These are phyloP conservation scores for Nicator chloris DNA, from an alignment of 2,113 vertebrate species.

Conservation along the genomic window DNA sequence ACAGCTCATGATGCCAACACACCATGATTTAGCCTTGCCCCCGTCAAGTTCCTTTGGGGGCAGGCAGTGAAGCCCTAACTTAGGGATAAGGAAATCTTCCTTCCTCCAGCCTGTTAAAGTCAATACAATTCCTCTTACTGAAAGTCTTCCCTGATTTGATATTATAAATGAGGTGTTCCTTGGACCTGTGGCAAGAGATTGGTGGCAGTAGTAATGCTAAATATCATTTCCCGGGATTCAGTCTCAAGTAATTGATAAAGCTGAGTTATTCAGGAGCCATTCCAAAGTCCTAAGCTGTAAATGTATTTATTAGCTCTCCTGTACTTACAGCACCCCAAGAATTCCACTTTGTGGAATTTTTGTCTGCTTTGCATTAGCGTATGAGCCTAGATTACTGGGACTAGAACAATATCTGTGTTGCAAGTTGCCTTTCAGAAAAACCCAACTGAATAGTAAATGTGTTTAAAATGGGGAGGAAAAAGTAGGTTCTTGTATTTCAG, in stretches of 20 bases:
- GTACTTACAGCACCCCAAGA: neutral
- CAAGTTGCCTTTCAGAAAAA: neutral
- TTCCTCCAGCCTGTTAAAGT: neutral
- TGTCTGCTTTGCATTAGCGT: neutral
- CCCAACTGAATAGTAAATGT: neutral
- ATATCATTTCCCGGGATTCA: slow-evolving; percentile 1
- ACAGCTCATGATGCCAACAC: neutral
- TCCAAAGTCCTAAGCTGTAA: neutral
- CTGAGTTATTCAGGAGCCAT: neutral
- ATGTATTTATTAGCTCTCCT: neutral
- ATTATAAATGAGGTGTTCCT: neutral
- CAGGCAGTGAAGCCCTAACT: neutral
- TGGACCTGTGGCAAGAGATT: neutral
- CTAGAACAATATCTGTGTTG: neutral
- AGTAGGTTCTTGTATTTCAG: neutral
- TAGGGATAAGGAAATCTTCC: neutral
- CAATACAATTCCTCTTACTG: neutral
- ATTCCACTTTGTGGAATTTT: neutral
- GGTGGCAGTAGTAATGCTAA: neutral
- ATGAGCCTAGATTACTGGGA: neutral
- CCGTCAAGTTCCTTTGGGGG: neutral
- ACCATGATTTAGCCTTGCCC: neutral
- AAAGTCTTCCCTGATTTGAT: neutral
- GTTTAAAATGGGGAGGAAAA: neutral
- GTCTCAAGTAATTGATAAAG: neutral